Evolutionary conservation across 1,140 invertebrate genomes (phyloP).

Genomic region (Hirudo medicinalis): DNA sequence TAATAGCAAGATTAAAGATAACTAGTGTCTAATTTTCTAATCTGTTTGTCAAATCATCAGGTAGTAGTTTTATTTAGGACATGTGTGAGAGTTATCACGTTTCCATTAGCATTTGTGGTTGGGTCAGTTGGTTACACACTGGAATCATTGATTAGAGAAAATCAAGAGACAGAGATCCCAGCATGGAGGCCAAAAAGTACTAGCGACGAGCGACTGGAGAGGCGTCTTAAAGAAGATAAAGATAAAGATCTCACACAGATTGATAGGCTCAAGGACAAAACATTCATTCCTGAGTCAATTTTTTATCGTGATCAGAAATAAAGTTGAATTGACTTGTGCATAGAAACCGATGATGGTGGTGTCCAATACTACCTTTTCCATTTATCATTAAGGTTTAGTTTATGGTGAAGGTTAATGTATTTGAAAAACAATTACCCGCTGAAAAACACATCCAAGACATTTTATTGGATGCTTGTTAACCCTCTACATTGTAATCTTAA

Average conservation of each 20-base stretch:
- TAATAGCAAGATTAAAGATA: too few relatives aligned
- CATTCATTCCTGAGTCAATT: slow-evolving; percentile 44
- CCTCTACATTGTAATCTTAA: too few relatives aligned
- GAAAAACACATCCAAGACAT: too few relatives aligned
- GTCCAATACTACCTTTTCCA: too few relatives aligned
- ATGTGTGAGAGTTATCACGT: slow-evolving; percentile 60
- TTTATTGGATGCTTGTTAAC: too few relatives aligned
- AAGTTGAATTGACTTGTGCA: too few relatives aligned
- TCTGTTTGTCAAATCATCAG: too few relatives aligned
- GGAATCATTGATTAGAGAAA: slow-evolving; percentile 50
- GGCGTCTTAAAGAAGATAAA: slow-evolving; percentile 43
- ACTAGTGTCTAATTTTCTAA: too few relatives aligned
- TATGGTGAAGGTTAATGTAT: too few relatives aligned
- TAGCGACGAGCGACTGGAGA: slow-evolving; percentile 49
- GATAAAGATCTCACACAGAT: slow-evolving; percentile 30
- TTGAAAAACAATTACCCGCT: too few relatives aligned
- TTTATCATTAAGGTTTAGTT: too few relatives aligned
- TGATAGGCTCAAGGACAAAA: slow-evolving; percentile 38
- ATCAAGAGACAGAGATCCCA: slow-evolving; percentile 54
- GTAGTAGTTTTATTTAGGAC: slow-evolving; percentile 23
- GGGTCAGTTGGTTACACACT: slow-evolving; percentile 72
- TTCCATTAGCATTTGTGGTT: slow-evolving; percentile 63
- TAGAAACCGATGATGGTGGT: too few relatives aligned
- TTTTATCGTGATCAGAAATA: slow-evolving; percentile 41
- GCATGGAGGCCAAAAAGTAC: slow-evolving; percentile 47